A percentile compares a stretch with the other conserved stretches of the same genome.
These are phyloP conservation scores for Trichomalopsis sarcophagae DNA, from an alignment of 1,140 invertebrate genomes.

Conservation along the genomic window DNA sequence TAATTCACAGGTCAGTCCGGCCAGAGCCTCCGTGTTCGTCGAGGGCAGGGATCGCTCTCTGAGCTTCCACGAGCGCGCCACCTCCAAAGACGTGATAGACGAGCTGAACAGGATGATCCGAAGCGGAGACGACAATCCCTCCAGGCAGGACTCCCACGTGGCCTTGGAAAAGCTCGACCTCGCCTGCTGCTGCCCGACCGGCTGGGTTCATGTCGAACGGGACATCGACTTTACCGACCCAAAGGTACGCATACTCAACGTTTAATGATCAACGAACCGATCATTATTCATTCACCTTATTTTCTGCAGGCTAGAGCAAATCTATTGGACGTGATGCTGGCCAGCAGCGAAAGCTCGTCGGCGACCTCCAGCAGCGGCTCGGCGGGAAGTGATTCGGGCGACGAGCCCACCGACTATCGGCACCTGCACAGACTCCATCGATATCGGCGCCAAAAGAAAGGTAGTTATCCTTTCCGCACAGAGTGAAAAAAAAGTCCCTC, in stretches of 20 bases:
- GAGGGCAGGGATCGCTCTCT: slow-evolving; percentile 71
- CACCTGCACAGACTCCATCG: slow-evolving; percentile 83
- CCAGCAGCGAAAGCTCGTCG: slow-evolving; percentile 81
- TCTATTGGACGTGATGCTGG: slow-evolving; percentile 84
- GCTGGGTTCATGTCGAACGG: slow-evolving; percentile 86
- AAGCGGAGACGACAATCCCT: slow-evolving; percentile 74
- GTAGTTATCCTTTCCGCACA: slow-evolving; percentile 70
- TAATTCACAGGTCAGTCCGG: slow-evolving; percentile 63
- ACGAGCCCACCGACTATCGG: slow-evolving; percentile 80
- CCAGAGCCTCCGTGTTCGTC: slow-evolving; percentile 63
- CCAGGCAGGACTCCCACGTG: slow-evolving; percentile 60
- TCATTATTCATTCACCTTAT: neutral
- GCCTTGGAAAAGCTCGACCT: slow-evolving; percentile 75
- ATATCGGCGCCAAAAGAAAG: slow-evolving; percentile 84
- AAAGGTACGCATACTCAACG: slow-evolving; percentile 75
- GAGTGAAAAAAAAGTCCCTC: neutral
- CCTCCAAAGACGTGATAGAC: slow-evolving; percentile 85
- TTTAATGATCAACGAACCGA: too few species aligned
- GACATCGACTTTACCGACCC: slow-evolving; percentile 86
- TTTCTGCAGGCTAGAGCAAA: slow-evolving; percentile 81
- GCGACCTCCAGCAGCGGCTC: slow-evolving; percentile 80
- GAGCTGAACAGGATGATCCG: slow-evolving; percentile 84
- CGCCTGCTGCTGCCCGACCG: slow-evolving; percentile 82
- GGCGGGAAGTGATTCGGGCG: slow-evolving; percentile 77
- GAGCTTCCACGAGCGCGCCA: slow-evolving; percentile 83